A percentile compares a stretch with the other conserved stretches of the same genome.
Evolutionary conservation across 2,888 invertebrate species (phyloP).

Genomic region (Agrypnus murinus): DNA sequence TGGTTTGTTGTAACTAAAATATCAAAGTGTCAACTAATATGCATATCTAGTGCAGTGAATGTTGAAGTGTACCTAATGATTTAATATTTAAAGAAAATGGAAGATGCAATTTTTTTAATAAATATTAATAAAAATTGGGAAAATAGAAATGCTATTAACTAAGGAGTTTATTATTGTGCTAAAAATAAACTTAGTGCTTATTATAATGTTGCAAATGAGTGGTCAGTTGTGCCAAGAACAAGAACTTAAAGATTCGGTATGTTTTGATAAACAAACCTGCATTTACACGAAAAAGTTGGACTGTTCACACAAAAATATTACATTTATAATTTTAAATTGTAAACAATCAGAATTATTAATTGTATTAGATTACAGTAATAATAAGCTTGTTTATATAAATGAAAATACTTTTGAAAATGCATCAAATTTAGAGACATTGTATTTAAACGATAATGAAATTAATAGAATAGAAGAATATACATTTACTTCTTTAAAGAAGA

Average conservation of each 20-base stretch:
- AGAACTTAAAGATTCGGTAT: neutral
- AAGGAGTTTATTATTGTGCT: too few relatives aligned
- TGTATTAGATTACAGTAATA: neutral
- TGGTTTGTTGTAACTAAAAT: too few relatives aligned
- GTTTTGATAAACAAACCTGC: neutral
- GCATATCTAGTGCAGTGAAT: too few relatives aligned
- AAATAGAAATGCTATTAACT: too few relatives aligned
- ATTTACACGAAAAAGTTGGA: neutral
- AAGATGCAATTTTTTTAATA: too few relatives aligned
- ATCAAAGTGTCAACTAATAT: too few relatives aligned
- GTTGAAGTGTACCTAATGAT: too few relatives aligned
- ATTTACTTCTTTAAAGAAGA: neutral
- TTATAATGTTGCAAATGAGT: neutral
- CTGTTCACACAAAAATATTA: neutral
- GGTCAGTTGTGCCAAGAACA: neutral
- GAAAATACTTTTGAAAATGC: conserved; percentile 28
- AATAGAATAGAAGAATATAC: neutral
- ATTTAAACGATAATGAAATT: neutral
- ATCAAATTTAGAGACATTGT: conserved; percentile 4
- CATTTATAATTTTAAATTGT: neutral
- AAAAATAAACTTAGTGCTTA: neutral
- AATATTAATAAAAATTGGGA: too few relatives aligned
- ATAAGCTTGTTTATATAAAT: neutral
- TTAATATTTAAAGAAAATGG: too few relatives aligned
- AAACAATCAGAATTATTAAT: neutral